These are phyloP conservation scores for Urechis unicinctus DNA, from an alignment of 2,888 invertebrate species.

Conservation along the genomic window DNA sequence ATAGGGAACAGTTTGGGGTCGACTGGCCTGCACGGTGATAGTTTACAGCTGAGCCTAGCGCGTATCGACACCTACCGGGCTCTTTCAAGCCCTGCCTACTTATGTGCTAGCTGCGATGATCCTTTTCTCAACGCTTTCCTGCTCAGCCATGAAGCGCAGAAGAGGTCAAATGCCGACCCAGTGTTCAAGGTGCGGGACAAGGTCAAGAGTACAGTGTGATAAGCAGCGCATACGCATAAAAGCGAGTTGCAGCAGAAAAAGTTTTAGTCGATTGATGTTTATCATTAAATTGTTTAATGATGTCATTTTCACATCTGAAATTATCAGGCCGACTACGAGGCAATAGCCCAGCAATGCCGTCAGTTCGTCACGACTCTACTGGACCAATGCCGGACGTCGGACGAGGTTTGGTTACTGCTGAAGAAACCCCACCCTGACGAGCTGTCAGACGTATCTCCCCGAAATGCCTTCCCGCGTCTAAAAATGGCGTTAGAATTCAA, in stretches of 20 bases:
- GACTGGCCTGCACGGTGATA: neutral
- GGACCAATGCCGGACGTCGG: neutral
- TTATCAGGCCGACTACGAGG: neutral
- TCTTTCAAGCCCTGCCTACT: neutral
- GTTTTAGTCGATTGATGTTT: no score
- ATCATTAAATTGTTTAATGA: no score
- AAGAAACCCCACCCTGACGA: neutral
- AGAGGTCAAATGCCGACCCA: neutral
- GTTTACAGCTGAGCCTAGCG: neutral
- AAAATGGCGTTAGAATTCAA: neutral
- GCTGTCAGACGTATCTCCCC: neutral
- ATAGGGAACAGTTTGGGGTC: no score
- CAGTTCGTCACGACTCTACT: neutral
- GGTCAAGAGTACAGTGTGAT: no score
- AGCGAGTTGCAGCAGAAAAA: no score
- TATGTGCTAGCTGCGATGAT: neutral
- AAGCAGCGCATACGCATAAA: no score
- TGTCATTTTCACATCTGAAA: no score
- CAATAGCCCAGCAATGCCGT: neutral
- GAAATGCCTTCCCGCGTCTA: neutral
- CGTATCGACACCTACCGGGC: neutral
- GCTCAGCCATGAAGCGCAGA: neutral
- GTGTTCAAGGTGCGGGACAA: neutral
- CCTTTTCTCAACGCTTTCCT: neutral
- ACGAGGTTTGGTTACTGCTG: neutral